These are phyloP conservation scores for Procambarus virginalis DNA, from an alignment of 1,140 invertebrate species.

Conservation along the genomic window DNA sequence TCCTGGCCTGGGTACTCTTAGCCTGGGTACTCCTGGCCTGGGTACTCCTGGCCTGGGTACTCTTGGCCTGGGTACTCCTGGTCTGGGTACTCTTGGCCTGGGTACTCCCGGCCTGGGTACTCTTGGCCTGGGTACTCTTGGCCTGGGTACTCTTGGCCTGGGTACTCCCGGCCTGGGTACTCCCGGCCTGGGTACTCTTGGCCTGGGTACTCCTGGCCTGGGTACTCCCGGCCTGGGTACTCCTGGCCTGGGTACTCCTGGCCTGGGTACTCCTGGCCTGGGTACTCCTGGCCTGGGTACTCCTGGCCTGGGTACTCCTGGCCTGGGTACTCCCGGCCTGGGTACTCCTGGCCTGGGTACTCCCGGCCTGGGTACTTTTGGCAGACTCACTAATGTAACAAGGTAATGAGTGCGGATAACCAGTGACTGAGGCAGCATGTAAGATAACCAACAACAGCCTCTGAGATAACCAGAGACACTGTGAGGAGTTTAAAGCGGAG, in stretches of 20 bases:
- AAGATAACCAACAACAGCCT: no score
- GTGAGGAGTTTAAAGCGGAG: neutral
- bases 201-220: no score
- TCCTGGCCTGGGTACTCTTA: neutral
- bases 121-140: neutral
- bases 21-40: neutral
- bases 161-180: neutral
- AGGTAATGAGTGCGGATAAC: neutral
- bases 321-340: no score
- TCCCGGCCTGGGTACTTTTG: neutral
- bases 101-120: neutral
- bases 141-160: no score
- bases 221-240: neutral
- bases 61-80: neutral
- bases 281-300: neutral
- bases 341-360: neutral
- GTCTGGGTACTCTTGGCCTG: neutral
- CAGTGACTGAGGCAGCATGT: neutral
- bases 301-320: neutral
- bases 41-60: neutral
- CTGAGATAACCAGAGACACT: neutral
- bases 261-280: no score
- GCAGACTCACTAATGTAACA: no score
- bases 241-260: neutral
- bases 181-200: neutral